phyloP scores from a whole-genome alignment of 2,797 vertebrate genomes.

The Lutjanus argentimaculatus region DNA sequence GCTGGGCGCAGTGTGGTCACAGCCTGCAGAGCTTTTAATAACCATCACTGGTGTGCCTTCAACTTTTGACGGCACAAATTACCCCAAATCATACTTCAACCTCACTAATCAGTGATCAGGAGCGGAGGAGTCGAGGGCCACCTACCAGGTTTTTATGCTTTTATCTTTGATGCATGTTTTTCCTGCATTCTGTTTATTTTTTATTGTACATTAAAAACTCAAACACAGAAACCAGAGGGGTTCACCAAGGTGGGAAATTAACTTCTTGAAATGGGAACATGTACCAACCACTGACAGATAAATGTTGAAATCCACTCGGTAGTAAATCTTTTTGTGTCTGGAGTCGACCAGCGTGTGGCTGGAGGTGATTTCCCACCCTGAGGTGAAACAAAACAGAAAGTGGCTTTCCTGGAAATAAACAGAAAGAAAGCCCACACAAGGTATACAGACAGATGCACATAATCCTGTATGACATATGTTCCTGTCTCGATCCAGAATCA shows the following conservation, averaged over 20 bases:
- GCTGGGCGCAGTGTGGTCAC: conserved; percentile 48
- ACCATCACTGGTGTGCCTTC: conserved; percentile 8
- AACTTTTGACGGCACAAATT: background rate
- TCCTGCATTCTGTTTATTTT: background rate
- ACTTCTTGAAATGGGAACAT: too few species aligned
- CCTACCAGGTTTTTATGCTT: background rate
- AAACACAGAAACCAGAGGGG: background rate
- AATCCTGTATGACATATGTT: too few species aligned
- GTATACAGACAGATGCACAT: too few species aligned
- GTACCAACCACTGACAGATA: too few species aligned
- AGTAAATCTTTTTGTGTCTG: too few species aligned
- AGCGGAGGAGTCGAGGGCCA: background rate
- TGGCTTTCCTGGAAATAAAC: too few species aligned
- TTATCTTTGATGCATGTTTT: background rate
- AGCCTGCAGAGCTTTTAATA: conserved; percentile 71
- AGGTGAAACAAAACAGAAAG: background rate
- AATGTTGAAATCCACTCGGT: too few species aligned
- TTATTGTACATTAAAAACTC: background rate
- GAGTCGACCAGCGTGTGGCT: too few species aligned
- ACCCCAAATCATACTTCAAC: conserved; percentile 10
- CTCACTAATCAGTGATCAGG: conserved; percentile 6
- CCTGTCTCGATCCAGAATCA: too few species aligned
- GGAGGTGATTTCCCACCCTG: too few species aligned
- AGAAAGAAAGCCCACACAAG: background rate
- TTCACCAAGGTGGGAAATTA: too few species aligned